A percentile compares a stretch with the other conserved stretches of the same genome.
phyloP scores from a whole-genome alignment of 2,888 invertebrate species.

The Baronia brevicornis region DNA sequence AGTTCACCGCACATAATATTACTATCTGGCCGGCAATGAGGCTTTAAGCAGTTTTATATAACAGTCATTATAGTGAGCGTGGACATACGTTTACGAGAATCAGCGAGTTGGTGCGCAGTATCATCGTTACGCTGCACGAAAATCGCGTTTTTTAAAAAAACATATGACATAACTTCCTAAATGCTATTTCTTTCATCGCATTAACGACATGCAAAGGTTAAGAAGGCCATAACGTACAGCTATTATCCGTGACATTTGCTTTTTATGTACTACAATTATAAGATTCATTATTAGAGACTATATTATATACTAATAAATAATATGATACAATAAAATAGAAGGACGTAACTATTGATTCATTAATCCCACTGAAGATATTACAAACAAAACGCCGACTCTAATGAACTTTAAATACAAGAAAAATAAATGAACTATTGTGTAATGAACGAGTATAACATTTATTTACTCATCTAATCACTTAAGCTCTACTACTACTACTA shows the following conservation, averaged over 20 bases:
- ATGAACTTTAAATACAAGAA: no score
- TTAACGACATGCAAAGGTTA: neutral
- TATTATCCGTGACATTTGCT: neutral
- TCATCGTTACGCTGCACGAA: slow-evolving; percentile 4
- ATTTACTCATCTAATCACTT: no score
- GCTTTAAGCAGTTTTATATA: slow-evolving; percentile 33
- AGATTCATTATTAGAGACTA: no score
- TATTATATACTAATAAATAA: no score
- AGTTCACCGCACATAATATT: slow-evolving; percentile 41
- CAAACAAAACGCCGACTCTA: no score
- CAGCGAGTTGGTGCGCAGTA: slow-evolving; percentile 1
- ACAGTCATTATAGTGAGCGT: slow-evolving; percentile 22
- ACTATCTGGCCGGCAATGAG: slow-evolving; percentile 28
- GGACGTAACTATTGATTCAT: slow-evolving; percentile 1
- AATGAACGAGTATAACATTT: no score
- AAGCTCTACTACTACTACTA: no score
- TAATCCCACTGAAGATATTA: no score
- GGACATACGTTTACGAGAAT: slow-evolving; percentile 16
- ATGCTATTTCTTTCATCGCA: neutral
- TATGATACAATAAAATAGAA: neutral
- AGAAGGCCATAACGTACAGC: neutral
- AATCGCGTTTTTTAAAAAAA: slow-evolving; percentile 4
- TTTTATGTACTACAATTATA: no score
- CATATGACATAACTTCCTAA: slow-evolving; percentile 1
- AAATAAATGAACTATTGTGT: no score